A percentile compares a stretch with the other conserved stretches of the same genome.
These are phyloP conservation scores for Hecatera dysodea DNA, from an alignment of 2,888 invertebrate genomes.

Conservation along the genomic window DNA sequence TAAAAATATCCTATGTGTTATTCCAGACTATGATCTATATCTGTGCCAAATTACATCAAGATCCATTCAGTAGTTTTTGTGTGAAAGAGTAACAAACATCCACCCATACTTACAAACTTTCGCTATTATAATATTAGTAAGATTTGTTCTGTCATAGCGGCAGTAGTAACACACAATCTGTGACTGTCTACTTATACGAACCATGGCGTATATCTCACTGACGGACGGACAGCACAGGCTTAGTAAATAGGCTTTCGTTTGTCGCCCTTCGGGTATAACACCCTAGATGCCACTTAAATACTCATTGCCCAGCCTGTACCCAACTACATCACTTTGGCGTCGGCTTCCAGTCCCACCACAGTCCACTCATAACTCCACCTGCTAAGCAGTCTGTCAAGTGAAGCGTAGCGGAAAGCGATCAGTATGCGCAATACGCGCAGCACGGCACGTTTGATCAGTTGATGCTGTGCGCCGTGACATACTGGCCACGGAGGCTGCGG, in stretches of 20 bases:
- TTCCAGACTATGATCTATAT: too few species aligned
- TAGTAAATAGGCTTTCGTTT: too few species aligned
- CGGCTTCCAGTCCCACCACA: constrained; percentile 1
- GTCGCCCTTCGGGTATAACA: too few species aligned
- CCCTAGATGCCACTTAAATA: neutral
- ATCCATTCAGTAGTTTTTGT: too few species aligned
- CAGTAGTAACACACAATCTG: neutral
- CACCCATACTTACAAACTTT: too few species aligned
- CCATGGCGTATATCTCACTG: neutral
- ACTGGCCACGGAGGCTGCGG: constrained; percentile 77
- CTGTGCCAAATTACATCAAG: too few species aligned
- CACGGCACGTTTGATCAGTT: constrained; percentile 76
- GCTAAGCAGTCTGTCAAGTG: constrained; percentile 68
- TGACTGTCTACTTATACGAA: too few species aligned
- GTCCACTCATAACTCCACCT: constrained; percentile 37
- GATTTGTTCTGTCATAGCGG: too few species aligned
- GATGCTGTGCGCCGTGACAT: constrained; percentile 86
- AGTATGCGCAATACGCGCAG: constrained; percentile 67
- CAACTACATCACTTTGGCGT: neutral
- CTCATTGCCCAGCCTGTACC: neutral
- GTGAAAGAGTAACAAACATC: too few species aligned
- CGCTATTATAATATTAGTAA: too few species aligned
- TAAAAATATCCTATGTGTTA: too few species aligned
- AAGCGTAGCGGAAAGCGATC: constrained; percentile 82
- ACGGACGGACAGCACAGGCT: neutral